Evolutionary conservation across 2,888 invertebrate genomes (phyloP).

Genomic region (Cataglyphis cursor): DNA sequence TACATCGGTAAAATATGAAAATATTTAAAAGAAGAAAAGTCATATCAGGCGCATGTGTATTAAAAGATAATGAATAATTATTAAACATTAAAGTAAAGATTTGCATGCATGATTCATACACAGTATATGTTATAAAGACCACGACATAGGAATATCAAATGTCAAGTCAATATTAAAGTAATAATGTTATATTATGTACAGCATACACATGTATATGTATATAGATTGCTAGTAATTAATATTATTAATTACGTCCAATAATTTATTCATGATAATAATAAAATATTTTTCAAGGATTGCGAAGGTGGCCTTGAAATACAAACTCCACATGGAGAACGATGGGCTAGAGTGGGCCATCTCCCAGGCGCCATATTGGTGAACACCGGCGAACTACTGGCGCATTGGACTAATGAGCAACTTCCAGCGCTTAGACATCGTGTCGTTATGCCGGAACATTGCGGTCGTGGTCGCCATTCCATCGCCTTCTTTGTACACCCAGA

Average conservation of each 20-base stretch:
- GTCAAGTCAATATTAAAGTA: slow-evolving; percentile 22
- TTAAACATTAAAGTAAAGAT: neutral
- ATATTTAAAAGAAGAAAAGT: neutral
- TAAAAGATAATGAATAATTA: slow-evolving; percentile 21
- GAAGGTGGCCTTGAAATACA: slow-evolving; percentile 93
- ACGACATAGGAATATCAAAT: slow-evolving; percentile 10
- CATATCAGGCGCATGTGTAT: neutral
- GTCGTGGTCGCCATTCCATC: slow-evolving; percentile 91
- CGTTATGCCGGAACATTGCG: slow-evolving; percentile 90
- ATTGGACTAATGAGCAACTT: slow-evolving; percentile 91
- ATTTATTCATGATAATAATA: neutral
- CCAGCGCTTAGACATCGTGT: slow-evolving; percentile 92
- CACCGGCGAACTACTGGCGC: slow-evolving; percentile 91
- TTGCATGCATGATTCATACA: neutral
- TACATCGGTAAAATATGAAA: slow-evolving; percentile 9
- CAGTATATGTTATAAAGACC: neutral
- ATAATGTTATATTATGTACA: slow-evolving; percentile 11
- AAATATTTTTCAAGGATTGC: slow-evolving; percentile 88
- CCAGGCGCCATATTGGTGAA: slow-evolving; percentile 93
- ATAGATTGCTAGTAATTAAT: slow-evolving; percentile 3
- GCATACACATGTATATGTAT: neutral
- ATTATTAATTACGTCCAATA: neutral
- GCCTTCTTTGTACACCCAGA: slow-evolving; percentile 93
- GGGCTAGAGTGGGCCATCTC: slow-evolving; percentile 92
- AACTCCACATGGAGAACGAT: slow-evolving; percentile 90